Base-by-base conservation (phyloP, 1,140 invertebrate species). In the Cydia strobilella region DNA sequence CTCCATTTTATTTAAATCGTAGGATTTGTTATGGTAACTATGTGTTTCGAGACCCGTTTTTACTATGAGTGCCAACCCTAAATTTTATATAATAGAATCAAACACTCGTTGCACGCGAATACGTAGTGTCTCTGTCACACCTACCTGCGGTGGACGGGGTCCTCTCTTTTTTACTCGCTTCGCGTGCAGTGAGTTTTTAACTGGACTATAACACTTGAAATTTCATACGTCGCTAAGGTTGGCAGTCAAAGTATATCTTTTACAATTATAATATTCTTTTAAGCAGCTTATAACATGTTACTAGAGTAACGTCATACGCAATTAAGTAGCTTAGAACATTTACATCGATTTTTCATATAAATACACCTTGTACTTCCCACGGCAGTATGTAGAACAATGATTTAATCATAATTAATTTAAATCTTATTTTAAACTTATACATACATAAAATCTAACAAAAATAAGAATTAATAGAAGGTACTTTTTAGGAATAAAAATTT, bases 401-500 rank as follows among this genome's bases (percentile, higher is more conserved):
- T 84, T 87, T 84, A 82, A 87, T 86, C 77, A 81, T 84, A 76
- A 78, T 73, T 76, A 73, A 80, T 78, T 82, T 82, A 86, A 81
- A 84, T 66, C 63, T 74, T 83, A 81, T 78, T 81, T 84, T 82
- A 83, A 77, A 76, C 78, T 76, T 77, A 77, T 85, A 78, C 82
- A 79, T 87, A 78, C 79, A 84, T 80, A 81, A 82, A 82, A 84
- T 78, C 75, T 82, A 86, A 86, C 80, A 82, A 84, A 81, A 85
- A 80, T 76, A 82, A 62, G 79, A 77, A 87, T 48, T 48, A 51
- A 25, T 48, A 51, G 51, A 90, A 90, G 90, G 88, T 92, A 92
- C 88, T 80, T 87, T 83, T 80, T 88, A 90, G 89, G 89, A 92
- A 90, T 90, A 90, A 88, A 90, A 82, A 85, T 90, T 92, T 89